These are phyloP conservation scores for Paramormyrops hopkinsi DNA, from an alignment of 2,797 vertebrate species.

Conservation along the genomic window DNA sequence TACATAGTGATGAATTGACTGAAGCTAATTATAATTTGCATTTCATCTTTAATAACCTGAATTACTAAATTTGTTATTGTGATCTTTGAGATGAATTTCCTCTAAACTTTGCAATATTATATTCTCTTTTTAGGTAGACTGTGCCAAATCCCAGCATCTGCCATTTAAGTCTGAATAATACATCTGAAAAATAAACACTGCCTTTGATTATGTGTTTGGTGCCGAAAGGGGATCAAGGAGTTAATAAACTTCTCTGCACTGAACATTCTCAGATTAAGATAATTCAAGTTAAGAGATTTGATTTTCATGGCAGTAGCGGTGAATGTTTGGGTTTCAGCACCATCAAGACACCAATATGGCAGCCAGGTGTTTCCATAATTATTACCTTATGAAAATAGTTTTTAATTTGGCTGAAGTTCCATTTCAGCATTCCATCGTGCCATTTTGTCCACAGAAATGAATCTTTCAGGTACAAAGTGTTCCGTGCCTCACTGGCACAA, in stretches of 20 bases:
- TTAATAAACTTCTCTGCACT: neutral
- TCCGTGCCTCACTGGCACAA: constrained; percentile 13
- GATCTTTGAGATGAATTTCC: neutral
- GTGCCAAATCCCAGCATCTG: neutral
- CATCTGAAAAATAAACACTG: neutral
- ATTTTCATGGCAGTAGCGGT: neutral
- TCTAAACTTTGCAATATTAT: neutral
- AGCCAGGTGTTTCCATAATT: neutral
- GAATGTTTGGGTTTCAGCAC: neutral
- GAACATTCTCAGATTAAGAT: neutral
- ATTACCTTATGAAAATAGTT: constrained; percentile 10
- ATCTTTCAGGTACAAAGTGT: neutral
- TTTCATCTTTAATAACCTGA: neutral
- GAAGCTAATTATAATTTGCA: neutral
- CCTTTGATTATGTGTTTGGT: neutral
- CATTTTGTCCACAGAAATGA: constrained; percentile 11
- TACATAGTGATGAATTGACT: neutral
- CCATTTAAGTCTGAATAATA: neutral
- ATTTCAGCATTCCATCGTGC: neutral
- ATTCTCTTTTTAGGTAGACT: neutral
- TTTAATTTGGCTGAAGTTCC: neutral
- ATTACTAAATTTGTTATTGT: neutral
- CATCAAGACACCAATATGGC: neutral
- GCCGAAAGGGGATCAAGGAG: neutral
- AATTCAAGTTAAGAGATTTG: neutral